These are phyloP conservation scores for Neodiprion virginianus DNA, from an alignment of 1,140 invertebrate genomes.

Conservation along the genomic window DNA sequence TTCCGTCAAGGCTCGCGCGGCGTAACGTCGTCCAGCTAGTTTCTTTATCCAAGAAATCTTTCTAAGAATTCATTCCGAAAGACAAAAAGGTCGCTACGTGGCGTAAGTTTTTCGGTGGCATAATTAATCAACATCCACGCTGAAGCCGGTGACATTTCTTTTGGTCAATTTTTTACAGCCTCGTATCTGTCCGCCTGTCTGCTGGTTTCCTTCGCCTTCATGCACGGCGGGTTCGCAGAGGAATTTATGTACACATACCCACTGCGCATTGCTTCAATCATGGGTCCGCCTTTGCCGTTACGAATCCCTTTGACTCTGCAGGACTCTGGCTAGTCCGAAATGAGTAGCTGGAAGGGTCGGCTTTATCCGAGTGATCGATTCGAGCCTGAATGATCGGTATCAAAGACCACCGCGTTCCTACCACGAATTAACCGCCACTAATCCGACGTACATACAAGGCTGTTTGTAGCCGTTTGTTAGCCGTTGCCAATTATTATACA, in stretches of 20 bases:
- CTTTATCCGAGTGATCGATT: background rate
- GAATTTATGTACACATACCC: constrained; percentile 2
- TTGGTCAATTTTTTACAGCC: constrained; percentile 5
- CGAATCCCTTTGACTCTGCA: background rate
- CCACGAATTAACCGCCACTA: background rate
- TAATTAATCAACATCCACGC: constrained; percentile 7
- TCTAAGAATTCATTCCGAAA: constrained; percentile 3
- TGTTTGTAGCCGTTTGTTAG: background rate
- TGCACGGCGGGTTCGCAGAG: background rate
- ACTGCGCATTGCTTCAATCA: background rate
- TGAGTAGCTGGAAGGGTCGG: background rate
- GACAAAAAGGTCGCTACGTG: background rate
- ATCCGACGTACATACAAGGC: background rate
- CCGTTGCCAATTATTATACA: background rate
- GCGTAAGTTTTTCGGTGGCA: background rate
- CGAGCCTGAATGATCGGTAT: background rate
- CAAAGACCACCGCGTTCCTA: background rate
- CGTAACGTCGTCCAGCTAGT: no score
- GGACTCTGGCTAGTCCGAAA: background rate
- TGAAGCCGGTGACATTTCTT: constrained; percentile 1
- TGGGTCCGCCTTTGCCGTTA: background rate
- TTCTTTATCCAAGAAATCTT: constrained; percentile 1
- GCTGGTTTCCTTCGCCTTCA: background rate
- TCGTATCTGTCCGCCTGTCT: background rate
- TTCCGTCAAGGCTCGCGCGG: background rate